These are phyloP conservation scores for Chlorops oryzae DNA, from an alignment of 1,140 invertebrate genomes.

Conservation along the genomic window DNA sequence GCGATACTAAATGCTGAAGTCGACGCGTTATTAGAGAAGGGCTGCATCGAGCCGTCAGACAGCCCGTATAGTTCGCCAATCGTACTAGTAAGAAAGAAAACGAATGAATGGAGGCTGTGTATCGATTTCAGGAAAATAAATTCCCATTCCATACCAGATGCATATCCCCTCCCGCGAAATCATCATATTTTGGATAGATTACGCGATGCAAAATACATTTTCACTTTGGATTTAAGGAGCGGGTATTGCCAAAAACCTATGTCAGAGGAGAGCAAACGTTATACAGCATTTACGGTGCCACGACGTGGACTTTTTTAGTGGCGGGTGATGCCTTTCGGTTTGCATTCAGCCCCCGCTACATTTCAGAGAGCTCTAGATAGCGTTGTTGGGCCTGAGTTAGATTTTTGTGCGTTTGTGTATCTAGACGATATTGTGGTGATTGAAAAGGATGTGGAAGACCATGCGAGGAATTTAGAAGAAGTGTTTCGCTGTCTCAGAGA, in stretches of 20 bases:
- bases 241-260: constrained; percentile 43
- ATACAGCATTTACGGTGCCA: constrained; percentile 48
- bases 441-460: too few relatives aligned
- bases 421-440: too few relatives aligned
- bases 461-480: too few relatives aligned
- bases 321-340: too few relatives aligned
- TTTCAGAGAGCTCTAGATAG: too few relatives aligned
- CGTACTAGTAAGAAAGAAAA: constrained; percentile 40
- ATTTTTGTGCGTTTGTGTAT: too few relatives aligned
- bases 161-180: constrained; percentile 48
- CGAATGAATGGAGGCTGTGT: constrained; percentile 30
- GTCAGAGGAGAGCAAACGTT: constrained; percentile 21
- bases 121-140: constrained; percentile 44
- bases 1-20: constrained; percentile 27
- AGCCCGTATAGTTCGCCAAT: constrained; percentile 38
- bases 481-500: too few relatives aligned
- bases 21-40: constrained; percentile 27
- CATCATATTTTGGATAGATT: constrained; percentile 44
- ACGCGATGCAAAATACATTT: constrained; percentile 28
- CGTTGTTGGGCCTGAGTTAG: too few relatives aligned
- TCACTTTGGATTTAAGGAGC: constrained; percentile 36
- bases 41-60: constrained; percentile 34
- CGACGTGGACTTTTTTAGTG: constrained; percentile 45
- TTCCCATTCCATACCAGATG: constrained; percentile 29
- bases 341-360: too few relatives aligned